A percentile compares a stretch with the other conserved stretches of the same genome.
Evolutionary conservation across 2,113 vertebrate species (phyloP).

Genomic region (Proterorhinus semilunaris): DNA sequence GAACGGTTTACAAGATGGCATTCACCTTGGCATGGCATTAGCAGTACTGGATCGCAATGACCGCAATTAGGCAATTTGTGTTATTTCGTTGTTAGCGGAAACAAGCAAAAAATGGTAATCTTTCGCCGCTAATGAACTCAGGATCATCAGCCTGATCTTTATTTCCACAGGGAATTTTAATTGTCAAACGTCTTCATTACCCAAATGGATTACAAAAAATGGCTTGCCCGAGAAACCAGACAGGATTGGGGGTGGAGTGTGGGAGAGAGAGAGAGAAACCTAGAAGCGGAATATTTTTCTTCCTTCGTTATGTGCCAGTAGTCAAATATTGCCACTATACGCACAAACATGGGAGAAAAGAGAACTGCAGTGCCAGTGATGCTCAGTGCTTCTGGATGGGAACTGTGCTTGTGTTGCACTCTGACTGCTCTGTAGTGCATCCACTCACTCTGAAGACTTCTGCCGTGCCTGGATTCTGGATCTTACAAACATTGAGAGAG

Average conservation of each 20-base stretch:
- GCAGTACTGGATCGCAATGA: constrained; percentile 60
- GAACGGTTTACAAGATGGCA: constrained; percentile 77
- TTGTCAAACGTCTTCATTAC: constrained; percentile 89
- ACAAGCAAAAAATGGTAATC: constrained; percentile 81
- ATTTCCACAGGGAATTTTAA: constrained; percentile 85
- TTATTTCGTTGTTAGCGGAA: constrained; percentile 77
- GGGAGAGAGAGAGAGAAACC: constrained; percentile 63
- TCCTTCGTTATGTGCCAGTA: constrained; percentile 77
- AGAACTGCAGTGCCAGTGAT: constrained; percentile 73
- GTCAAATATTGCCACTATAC: constrained; percentile 79
- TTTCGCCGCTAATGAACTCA: constrained; percentile 93
- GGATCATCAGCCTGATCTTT: constrained; percentile 89
- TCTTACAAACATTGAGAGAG: constrained; percentile 75
- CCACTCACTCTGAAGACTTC: constrained; percentile 68
- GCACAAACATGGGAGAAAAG: constrained; percentile 80
- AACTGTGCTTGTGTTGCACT: constrained; percentile 69
- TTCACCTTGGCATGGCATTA: constrained; percentile 83
- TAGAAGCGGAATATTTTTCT: constrained; percentile 77
- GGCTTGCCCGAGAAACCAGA: constrained; percentile 71
- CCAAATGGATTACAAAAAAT: constrained; percentile 95
- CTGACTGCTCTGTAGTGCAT: constrained; percentile 64
- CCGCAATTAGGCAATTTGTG: constrained; percentile 60
- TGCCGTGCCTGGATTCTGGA: constrained; percentile 71
- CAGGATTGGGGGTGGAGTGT: constrained; percentile 67
- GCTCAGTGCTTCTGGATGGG: constrained; percentile 70